Evolutionary conservation across 2,113 vertebrate species (phyloP).

Genomic region (Sander lucioperca): DNA sequence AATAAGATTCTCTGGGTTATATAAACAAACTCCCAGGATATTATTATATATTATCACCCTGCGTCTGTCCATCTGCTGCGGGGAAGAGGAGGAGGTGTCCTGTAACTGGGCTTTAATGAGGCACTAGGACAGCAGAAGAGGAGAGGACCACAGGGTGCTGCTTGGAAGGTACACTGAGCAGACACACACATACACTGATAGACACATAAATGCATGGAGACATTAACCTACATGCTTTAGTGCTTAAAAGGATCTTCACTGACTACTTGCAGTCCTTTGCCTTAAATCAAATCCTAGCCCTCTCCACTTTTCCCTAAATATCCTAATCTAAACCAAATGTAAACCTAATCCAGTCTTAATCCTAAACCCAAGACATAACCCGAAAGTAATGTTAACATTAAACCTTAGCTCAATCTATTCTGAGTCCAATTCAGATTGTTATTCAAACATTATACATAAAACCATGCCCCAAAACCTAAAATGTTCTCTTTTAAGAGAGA

Average conservation of each 20-base stretch:
- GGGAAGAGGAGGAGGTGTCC: constrained; percentile 64
- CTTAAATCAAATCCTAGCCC: constrained; percentile 1
- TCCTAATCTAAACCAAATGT: constrained; percentile 11
- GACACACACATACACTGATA: constrained; percentile 47
- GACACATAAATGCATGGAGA: background rate
- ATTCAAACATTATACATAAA: constrained; percentile 20
- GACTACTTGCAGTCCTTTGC: constrained; percentile 10
- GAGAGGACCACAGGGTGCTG: constrained; percentile 53
- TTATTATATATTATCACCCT: constrained; percentile 58
- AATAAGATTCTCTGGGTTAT: constrained; percentile 80
- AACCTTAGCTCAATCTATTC: constrained; percentile 24
- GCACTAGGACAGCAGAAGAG: constrained; percentile 53
- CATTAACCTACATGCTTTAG: background rate
- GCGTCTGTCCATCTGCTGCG: constrained; percentile 74
- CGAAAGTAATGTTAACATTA: constrained; percentile 5
- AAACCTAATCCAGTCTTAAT: constrained; percentile 39
- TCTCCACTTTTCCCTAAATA: constrained; percentile 7
- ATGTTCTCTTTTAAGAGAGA: background rate
- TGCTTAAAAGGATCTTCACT: background rate
- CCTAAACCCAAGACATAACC: constrained; percentile 17
- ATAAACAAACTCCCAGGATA: constrained; percentile 78
- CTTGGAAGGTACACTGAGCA: constrained; percentile 57
- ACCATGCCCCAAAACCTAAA: constrained; percentile 30
- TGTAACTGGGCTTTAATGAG: constrained; percentile 78
- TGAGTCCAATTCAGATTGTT: constrained; percentile 25